Percentiles rank a stretch among this genome's conserved stretches.
These are phyloP conservation scores for Trichacis sp. DNA, from an alignment of 2,888 invertebrate species.

Conservation along the genomic window DNA sequence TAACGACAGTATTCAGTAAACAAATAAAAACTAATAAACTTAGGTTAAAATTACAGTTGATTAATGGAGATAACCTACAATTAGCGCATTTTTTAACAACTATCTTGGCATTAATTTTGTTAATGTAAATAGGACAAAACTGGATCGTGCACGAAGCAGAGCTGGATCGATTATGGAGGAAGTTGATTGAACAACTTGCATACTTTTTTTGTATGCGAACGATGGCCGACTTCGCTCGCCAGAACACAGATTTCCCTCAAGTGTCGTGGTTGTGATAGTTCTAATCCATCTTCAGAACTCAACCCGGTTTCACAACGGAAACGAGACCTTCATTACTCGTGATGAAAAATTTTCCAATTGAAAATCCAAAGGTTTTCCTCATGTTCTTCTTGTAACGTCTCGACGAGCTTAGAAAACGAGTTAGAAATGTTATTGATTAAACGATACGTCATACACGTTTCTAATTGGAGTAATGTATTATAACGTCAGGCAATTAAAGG, in stretches of 20 bases:
- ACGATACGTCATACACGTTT: conserved; percentile 51
- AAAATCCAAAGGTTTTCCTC: not conserved
- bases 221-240: conserved; percentile 49
- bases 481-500: conserved; percentile 55
- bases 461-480: conserved; percentile 57
- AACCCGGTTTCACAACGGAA: not conserved
- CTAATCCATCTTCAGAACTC: too few relatives aligned
- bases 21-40: too few relatives aligned
- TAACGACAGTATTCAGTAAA: too few relatives aligned
- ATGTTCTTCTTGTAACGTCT: not conserved
- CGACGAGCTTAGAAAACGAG: conserved; percentile 47
- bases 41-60: too few relatives aligned
- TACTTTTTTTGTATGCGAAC: conserved; percentile 25
- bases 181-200: conserved; percentile 50
- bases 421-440: conserved; percentile 51
- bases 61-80: too few relatives aligned
- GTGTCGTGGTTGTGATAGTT: too few relatives aligned
- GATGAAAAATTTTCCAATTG: not conserved
- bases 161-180: conserved; percentile 33
- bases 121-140: conserved; percentile 12
- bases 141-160: conserved; percentile 20
- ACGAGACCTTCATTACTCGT: not conserved
- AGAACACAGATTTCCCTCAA: conserved; percentile 43
- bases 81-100: not conserved
- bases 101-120: not conserved